phyloP scores from a whole-genome alignment of 2,113 vertebrate genomes.

The Columbina picui region DNA sequence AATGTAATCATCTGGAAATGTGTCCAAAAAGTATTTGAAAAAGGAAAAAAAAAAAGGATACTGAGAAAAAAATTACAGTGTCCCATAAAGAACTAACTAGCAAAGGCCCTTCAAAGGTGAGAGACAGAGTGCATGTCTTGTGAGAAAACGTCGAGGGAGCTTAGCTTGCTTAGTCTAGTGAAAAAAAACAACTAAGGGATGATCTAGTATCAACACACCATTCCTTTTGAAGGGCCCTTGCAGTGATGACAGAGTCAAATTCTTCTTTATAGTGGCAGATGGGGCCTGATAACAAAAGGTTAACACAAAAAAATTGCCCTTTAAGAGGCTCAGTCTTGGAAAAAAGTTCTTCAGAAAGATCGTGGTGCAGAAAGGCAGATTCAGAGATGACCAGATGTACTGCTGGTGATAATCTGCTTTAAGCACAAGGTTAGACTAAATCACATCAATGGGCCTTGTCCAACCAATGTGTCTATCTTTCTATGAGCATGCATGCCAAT shows the following conservation, averaged over 20 bases:
- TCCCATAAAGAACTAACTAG: not conserved
- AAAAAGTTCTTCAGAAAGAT: not conserved
- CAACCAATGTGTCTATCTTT: not conserved
- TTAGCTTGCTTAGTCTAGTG: not conserved
- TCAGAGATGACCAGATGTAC: not conserved
- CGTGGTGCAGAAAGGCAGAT: not conserved
- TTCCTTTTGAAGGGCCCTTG: not conserved
- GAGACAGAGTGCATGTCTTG: not conserved
- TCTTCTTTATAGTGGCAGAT: not conserved
- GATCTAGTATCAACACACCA: not conserved
- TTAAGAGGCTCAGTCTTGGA: not conserved
- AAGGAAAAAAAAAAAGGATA: not conserved
- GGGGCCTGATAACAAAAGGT: not conserved
- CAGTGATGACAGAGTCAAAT: not conserved
- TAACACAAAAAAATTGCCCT: not conserved
- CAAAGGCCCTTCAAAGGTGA: not conserved
- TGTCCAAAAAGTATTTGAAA: not conserved
- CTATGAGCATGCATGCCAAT: not conserved
- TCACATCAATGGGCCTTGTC: not conserved
- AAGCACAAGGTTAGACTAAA: constrained; percentile 1
- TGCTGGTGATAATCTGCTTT: not conserved
- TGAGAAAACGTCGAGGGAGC: not conserved
- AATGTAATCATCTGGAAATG: not conserved
- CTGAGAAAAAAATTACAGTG: not conserved
- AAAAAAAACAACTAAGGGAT: not conserved